Evolutionary conservation across 2,113 vertebrate species (phyloP), one percentile per base, ranked within the genome.

Genomic region (Phoenicopterus ruber): DNA sequence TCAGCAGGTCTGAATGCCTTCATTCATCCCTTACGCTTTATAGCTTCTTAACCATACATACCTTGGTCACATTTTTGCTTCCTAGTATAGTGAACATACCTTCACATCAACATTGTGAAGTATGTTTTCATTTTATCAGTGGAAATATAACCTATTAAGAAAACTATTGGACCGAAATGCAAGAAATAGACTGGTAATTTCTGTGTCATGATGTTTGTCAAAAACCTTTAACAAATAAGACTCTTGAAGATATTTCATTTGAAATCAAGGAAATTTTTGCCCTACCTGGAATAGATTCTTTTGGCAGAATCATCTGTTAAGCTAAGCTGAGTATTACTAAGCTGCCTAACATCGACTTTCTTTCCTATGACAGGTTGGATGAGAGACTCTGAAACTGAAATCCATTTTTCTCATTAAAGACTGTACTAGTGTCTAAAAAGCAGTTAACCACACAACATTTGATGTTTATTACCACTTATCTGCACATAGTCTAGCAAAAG

Each of bases 401-500:
- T 76, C 36, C 25, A 77, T 83, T 95, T 95, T 96, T 85, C 40
- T 90, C 91, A 67, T 93, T 95, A 78, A 84, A 89, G 22, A n/a
- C 5, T 40, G 7, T 73, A 57, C 77, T 77, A 81, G 54, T 70
- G 26, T 86, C 66, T 87, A 73, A 94, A 93, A 91, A 92, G 40
- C 54, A 88, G 89, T 92, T 91, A 97, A 82, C 40, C 57, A 76
- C 50, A 77, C 8, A 47, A 24, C 31, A 69, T 72, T 95, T 85
- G 29, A 92, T 88, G 44, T 62, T 93, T 82, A 59, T 89, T 38
- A 24, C 61, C 58, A 58, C 52, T 90, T 83, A 89, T 94, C 82
- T 97, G 38, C 82, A 54, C 67, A 80, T 72, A 85, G 36, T 29
- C 44, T 40, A 83, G 40, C 36, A 91, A 80, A 93, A 66, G 17